A percentile compares a stretch with the other conserved stretches of the same genome.
Evolutionary conservation across 2,113 vertebrate species (phyloP).

Genomic region (Hylia prasina): DNA sequence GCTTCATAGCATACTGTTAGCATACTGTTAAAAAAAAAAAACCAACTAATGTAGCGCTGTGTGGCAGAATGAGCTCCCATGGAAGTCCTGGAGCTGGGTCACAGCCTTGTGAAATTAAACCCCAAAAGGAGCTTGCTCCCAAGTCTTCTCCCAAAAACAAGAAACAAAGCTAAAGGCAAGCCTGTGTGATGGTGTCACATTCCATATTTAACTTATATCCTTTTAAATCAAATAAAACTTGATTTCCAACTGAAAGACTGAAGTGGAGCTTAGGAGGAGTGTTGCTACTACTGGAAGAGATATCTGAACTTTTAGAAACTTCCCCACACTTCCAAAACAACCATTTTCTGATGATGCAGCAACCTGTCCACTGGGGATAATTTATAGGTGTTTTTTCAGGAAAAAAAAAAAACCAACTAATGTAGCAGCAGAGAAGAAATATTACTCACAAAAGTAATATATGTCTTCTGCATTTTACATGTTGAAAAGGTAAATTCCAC

Average conservation of each 20-base stretch:
- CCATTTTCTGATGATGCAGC: conserved; percentile 50
- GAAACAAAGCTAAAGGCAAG: not conserved
- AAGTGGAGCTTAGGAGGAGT: not conserved
- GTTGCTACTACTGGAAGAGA: not conserved
- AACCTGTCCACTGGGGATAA: conserved; percentile 24
- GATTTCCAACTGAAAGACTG: not conserved
- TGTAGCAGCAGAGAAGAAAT: conserved; percentile 34
- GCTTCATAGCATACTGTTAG: no score
- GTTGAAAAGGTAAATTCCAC: conserved; percentile 68
- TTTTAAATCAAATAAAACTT: not conserved
- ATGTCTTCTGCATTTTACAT: conserved; percentile 39
- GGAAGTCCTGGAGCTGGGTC: not conserved
- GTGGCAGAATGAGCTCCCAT: not conserved
- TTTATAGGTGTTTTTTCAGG: conserved; percentile 25
- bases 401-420: not conserved
- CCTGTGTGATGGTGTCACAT: not conserved
- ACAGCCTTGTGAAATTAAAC: not conserved
- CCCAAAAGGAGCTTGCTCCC: not conserved
- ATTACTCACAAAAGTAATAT: conserved; percentile 49
- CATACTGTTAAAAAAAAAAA: no score
- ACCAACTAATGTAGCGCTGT: no score
- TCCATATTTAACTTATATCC: not conserved
- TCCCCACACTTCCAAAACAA: conserved; percentile 25
- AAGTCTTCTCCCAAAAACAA: not conserved
- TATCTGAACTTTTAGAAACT: not conserved